These are phyloP conservation scores for Sceliomorpha sp. DNA, from an alignment of 2,888 invertebrate genomes.

Conservation along the genomic window DNA sequence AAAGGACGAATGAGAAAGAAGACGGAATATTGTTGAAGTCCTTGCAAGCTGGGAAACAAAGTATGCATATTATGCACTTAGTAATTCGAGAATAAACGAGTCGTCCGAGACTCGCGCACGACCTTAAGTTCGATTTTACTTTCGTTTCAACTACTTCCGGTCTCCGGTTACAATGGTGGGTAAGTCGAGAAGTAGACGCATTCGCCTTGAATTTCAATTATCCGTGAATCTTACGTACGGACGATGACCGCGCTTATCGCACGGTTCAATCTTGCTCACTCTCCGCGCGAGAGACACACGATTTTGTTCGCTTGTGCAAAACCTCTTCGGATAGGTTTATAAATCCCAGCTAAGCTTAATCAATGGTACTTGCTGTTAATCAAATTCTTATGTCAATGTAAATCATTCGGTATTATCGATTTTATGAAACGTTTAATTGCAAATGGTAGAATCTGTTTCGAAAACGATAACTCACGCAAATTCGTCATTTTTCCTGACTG, in stretches of 20 bases:
- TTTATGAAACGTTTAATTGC: too few relatives aligned
- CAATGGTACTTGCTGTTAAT: conserved; percentile 28
- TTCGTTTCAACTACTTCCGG: conserved; percentile 42
- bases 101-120: conserved; percentile 3
- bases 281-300: conserved; percentile 14
- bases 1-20: too few relatives aligned
- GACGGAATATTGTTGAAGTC: neutral
- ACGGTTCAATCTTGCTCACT: conserved; percentile 21
- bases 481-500: too few relatives aligned
- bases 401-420: too few relatives aligned
- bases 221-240: conserved; percentile 45
- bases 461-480: too few relatives aligned
- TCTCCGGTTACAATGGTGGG: conserved; percentile 29
- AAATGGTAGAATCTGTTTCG: too few relatives aligned
- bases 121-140: conserved; percentile 45
- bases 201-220: conserved; percentile 52
- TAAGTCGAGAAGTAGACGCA: conserved; percentile 24
- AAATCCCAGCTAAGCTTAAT: conserved; percentile 12
- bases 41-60: conserved; percentile 13
- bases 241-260: conserved; percentile 46
- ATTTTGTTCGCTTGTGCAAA: conserved; percentile 36
- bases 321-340: conserved; percentile 24
- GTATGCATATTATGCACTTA: conserved; percentile 14
- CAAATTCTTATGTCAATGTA: too few relatives aligned
- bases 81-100: conserved; percentile 28